phyloP scores from a whole-genome alignment of 2,797 vertebrate species.

The Peromyscus nudipes region DNA sequence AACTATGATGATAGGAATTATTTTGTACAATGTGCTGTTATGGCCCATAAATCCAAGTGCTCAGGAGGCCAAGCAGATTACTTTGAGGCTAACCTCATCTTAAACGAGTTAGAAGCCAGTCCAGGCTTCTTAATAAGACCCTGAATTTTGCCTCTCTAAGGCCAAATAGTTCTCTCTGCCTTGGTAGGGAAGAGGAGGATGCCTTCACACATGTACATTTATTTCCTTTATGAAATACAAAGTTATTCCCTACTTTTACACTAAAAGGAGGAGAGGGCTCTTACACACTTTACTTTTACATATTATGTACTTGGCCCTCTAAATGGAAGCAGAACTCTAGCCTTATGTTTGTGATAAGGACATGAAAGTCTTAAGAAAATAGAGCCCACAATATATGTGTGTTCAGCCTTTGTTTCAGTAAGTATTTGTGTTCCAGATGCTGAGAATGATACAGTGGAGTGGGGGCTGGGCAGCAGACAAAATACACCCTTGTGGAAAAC shows the following conservation, averaged over 20 bases:
- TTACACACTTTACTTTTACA: neutral
- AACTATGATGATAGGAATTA: neutral
- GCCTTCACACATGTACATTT: neutral
- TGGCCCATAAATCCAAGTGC: neutral
- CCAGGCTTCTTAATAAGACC: neutral
- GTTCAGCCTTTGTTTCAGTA: neutral
- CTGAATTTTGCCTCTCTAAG: neutral
- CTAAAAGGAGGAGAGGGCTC: neutral
- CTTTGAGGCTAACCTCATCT: neutral
- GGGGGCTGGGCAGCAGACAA: neutral
- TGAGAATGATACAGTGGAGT: neutral
- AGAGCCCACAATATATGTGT: neutral
- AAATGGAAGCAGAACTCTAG: neutral
- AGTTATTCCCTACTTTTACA: neutral
- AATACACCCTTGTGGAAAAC: neutral
- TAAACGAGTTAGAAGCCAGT: neutral
- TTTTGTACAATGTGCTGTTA: too few relatives aligned
- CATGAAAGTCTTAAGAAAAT: neutral
- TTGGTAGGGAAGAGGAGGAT: neutral
- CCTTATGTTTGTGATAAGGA: neutral
- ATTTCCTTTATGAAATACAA: neutral
- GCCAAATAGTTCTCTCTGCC: neutral
- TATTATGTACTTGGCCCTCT: neutral
- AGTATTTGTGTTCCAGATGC: neutral
- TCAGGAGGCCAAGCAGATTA: neutral